These are phyloP conservation scores for Calephelis virginiensis DNA, from an alignment of 1,140 invertebrate species.

Conservation along the genomic window DNA sequence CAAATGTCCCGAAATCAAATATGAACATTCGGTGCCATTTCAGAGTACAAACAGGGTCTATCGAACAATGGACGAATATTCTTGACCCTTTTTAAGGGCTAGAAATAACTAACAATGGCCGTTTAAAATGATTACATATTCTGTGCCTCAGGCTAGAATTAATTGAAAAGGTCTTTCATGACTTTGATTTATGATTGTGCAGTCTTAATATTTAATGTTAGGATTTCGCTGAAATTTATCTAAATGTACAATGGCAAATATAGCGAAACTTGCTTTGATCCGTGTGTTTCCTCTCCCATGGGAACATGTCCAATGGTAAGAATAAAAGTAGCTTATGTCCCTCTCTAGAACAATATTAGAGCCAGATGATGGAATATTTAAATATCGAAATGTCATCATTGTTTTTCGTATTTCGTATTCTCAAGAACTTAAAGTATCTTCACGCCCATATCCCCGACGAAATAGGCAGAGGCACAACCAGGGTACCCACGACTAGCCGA, in stretches of 20 bases:
- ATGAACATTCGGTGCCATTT: constrained; percentile 18
- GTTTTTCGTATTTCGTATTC: too few relatives aligned
- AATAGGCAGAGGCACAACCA: too few relatives aligned
- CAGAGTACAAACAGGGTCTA: constrained; percentile 64
- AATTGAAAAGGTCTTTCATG: constrained; percentile 68
- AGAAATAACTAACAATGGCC: constrained; percentile 53
- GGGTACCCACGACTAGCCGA: too few relatives aligned
- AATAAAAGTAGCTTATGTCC: too few relatives aligned
- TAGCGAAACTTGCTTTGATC: background rate
- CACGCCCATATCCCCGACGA: too few relatives aligned
- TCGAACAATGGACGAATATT: constrained; percentile 48
- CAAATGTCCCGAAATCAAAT: constrained; percentile 23
- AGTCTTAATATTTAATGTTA: constrained; percentile 24
- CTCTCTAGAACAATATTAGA: too few relatives aligned
- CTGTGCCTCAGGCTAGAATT: constrained; percentile 57
- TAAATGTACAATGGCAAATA: background rate
- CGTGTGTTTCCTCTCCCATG: too few relatives aligned
- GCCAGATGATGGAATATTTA: too few relatives aligned
- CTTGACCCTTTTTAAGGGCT: constrained; percentile 66
- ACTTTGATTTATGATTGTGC: constrained; percentile 60
- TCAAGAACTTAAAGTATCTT: too few relatives aligned
- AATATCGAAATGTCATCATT: too few relatives aligned
- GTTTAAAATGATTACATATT: constrained; percentile 70
- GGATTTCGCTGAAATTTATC: background rate
- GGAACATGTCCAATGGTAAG: too few relatives aligned